Evolutionary conservation across 1,140 invertebrate genomes (phyloP).

Genomic region (Drosophila nebulosa): DNA sequence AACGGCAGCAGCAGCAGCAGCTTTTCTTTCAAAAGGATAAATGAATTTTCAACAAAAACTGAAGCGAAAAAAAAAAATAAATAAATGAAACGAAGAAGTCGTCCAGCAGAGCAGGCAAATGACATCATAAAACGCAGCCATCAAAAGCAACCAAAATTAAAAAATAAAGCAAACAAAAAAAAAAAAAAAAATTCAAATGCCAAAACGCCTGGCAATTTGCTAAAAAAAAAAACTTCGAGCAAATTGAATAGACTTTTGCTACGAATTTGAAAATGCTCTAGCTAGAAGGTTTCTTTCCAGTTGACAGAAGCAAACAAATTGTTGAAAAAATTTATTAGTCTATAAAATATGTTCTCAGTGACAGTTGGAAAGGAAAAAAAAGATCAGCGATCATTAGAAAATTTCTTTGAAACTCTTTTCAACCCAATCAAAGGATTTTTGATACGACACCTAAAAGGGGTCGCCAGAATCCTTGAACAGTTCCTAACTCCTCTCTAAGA

Average conservation of each 20-base stretch:
- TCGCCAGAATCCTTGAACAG: too few relatives aligned
- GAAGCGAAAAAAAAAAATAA: conserved; percentile 43
- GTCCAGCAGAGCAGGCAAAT: conserved; percentile 58
- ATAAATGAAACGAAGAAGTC: conserved; percentile 28
- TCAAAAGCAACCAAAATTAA: conserved; percentile 70
- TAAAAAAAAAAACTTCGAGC: conserved; percentile 19
- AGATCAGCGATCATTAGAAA: too few relatives aligned
- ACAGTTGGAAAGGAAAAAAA: too few relatives aligned
- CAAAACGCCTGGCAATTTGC: conserved; percentile 64
- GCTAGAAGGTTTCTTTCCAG: not conserved
- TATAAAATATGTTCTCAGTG: too few relatives aligned
- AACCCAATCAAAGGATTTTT: too few relatives aligned
- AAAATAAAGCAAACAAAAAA: conserved; percentile 32
- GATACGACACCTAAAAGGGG: too few relatives aligned
- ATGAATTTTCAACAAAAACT: conserved; percentile 30
- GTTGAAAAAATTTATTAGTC: too few relatives aligned
- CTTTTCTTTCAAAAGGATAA: conserved; percentile 34
- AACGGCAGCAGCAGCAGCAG: conserved; percentile 45
- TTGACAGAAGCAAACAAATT: not conserved
- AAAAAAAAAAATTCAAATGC: conserved; percentile 66
- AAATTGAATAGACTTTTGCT: conserved; percentile 8
- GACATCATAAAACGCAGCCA: conserved; percentile 76
- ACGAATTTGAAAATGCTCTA: conserved; percentile 19
- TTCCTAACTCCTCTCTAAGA: too few relatives aligned
- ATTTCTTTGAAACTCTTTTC: too few relatives aligned